Percentiles rank a stretch among this genome's conserved stretches.
Evolutionary conservation across 1,140 invertebrate species (phyloP).

Genomic region (Diorhabda carinulata): DNA sequence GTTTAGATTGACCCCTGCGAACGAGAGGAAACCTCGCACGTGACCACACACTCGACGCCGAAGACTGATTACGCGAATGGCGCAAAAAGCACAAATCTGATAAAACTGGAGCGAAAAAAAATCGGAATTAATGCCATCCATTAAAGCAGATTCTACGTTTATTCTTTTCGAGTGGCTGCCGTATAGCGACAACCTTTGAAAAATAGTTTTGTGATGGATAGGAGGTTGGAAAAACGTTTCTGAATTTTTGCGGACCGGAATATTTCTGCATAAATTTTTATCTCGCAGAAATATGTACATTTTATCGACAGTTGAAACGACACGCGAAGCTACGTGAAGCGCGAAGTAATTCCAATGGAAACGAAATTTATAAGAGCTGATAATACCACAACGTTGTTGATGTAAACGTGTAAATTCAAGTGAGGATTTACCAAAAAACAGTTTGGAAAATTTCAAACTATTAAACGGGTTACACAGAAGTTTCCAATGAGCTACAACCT

Average conservation of each 20-base stretch:
- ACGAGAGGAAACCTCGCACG: neutral
- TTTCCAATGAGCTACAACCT: too few relatives aligned
- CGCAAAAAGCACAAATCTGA: neutral
- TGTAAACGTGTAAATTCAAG: too few relatives aligned
- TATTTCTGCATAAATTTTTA: neutral
- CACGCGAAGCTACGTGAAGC: too few relatives aligned
- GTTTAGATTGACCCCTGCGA: neutral
- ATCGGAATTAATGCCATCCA: neutral
- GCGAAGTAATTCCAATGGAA: too few relatives aligned
- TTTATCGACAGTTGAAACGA: too few relatives aligned
- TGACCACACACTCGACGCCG: neutral
- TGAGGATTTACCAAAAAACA: too few relatives aligned
- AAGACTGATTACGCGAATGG: neutral
- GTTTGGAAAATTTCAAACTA: too few relatives aligned
- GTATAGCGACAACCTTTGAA: neutral
- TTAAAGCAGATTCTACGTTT: neutral
- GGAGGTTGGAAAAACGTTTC: neutral
- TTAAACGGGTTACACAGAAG: too few relatives aligned
- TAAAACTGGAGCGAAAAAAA: neutral
- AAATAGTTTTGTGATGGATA: neutral
- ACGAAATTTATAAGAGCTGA: too few relatives aligned
- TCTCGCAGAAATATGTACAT: too few relatives aligned
- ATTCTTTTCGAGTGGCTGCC: neutral
- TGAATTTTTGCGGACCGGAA: neutral
- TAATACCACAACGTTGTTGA: too few relatives aligned